Evolutionary conservation across 2,888 invertebrate species (phyloP), one percentile per base, ranked within the genome.

Genomic region (Lithophane socia): DNA sequence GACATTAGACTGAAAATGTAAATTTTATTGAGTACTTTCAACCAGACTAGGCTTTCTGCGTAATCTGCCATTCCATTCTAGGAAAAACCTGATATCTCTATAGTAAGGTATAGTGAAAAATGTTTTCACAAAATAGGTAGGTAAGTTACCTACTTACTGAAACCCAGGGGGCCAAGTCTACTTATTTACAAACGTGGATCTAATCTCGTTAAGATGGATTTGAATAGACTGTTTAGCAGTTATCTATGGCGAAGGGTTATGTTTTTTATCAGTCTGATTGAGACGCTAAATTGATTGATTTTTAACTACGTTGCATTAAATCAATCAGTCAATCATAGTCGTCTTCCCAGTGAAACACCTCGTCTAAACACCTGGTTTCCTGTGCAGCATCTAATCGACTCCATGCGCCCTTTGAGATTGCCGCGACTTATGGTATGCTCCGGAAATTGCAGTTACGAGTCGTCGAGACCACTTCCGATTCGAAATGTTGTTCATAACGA

Each of bases 391-490:
- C 37, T 52, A 58, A 80, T 58, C 37, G n/a, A 52, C 13, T 61
- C 54, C 79, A 79, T 63, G 42, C 71, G 79, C 10, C 67, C 64
- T 74, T 73, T 65, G 9, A 56, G 65, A 44, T 73, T 49, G 42
- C 58, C 24, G 61, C 47, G 7, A n/a, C 66, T 66, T 4, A 52
- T 21, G 61, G 13, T 18, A 49, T 29, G 63, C 13, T 18, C 63
- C 83, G 82, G 82, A 83, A 5, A 79, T 82, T 83, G 61, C 47
- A 65, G 61, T 65, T 37, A 71, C 29, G 64, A 52, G 2, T 18
- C 52, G 79, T 75, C 72, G 83, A 1, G 79, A 72, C 75, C 49
- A 44, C 83, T 79, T 82, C 83, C 83, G 73, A 82, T 63, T 47
- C 5, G n/a, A n/a, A n/a, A 67, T 73, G 69, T 2, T 2, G 37